Percentiles rank a stretch among this genome's conserved stretches.
Conservation (phyloP, 2,888 invertebrate species). For the Rhogogaster chlorosoma region DNA sequence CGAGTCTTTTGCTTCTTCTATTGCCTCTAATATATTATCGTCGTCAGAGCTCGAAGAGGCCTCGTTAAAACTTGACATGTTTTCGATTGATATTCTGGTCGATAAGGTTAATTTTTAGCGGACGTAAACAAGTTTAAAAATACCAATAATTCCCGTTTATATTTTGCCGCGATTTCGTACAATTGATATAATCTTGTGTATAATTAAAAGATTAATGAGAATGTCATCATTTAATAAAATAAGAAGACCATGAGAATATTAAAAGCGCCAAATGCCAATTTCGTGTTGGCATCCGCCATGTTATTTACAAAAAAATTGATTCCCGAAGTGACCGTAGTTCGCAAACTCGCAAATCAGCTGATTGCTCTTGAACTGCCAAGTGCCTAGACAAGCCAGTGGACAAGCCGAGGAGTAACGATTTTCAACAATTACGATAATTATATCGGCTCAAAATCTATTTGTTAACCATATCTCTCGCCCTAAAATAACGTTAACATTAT, state of each 20-base stretch:
- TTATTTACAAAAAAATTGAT: conserved; percentile 41
- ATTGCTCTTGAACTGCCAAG: conserved; percentile 53
- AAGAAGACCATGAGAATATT: neutral
- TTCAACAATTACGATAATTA: conserved; percentile 42
- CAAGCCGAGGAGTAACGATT: conserved; percentile 49
- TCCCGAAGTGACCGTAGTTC: conserved; percentile 26
- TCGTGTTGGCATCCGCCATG: neutral
- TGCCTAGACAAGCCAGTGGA: neutral
- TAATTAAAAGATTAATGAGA: neutral
- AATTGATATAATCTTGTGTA: neutral
- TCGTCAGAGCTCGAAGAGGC: conserved; percentile 68
- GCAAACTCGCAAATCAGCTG: conserved; percentile 50
- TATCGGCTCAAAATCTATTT: conserved; percentile 8
- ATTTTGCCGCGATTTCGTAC: neutral
- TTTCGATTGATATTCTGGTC: neutral
- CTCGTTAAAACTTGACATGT: neutral
- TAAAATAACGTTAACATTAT: neutral
- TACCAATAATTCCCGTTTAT: neutral
- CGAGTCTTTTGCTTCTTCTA: conserved; percentile 69
- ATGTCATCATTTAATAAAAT: neutral
- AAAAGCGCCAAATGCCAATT: neutral
- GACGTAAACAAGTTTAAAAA: neutral
- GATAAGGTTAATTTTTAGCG: neutral
- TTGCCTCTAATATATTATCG: conserved; percentile 64
- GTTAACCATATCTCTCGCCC: neutral